Percentiles rank a stretch among this genome's conserved stretches.
Conservation (phyloP, 2,113 vertebrate genomes). For the Tyrannus savana region DNA sequence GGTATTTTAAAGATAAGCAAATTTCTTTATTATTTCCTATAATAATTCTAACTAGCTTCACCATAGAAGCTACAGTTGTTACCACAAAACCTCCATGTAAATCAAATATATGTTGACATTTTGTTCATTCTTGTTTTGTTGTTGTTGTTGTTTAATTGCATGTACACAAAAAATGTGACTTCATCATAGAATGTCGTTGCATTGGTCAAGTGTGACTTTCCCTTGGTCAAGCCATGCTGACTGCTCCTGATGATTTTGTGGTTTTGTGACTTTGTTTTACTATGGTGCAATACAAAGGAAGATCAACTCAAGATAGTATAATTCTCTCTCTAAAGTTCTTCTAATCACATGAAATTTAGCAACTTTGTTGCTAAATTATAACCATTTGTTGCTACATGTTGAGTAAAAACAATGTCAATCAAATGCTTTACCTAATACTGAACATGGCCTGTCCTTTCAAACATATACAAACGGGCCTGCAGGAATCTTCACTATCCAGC, state of each 20-base stretch:
- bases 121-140: background rate
- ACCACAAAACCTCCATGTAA: background rate
- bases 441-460: background rate
- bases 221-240: background rate
- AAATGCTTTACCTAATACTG: background rate
- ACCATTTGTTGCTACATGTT: background rate
- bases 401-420: background rate
- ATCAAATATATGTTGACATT: background rate
- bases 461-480: background rate
- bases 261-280: background rate
- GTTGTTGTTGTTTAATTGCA: background rate
- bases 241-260: background rate
- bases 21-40: background rate
- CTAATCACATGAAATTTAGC: background rate
- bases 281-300: background rate
- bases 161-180: background rate
- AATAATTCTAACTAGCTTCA: background rate
- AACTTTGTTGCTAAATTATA: background rate
- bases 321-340: background rate
- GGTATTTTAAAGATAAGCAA: background rate
- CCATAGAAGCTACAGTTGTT: background rate
- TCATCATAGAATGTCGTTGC: background rate
- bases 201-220: background rate
- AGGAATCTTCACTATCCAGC: background rate
- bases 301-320: background rate